Conservation (phyloP, 2,113 vertebrate species). For the Bos javanicus region DNA sequence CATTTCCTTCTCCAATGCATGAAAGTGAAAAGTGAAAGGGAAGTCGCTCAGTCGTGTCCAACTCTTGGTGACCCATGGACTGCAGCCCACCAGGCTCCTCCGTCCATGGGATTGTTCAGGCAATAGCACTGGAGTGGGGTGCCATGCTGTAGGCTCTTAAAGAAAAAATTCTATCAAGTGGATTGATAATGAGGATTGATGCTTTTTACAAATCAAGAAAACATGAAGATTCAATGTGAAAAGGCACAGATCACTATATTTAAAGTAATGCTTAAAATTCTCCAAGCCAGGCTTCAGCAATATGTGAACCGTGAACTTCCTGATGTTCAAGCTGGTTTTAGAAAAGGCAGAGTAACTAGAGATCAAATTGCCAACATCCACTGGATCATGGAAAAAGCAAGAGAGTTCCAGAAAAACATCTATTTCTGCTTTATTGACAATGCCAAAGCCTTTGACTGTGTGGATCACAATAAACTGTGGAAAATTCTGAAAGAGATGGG, state of each 20-base stretch:
- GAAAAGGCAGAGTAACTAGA: no score
- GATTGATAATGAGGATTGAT: not conserved
- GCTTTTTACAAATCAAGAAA: conserved; percentile 13
- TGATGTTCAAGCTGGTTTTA: no score
- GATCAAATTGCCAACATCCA: no score
- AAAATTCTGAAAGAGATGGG: no score
- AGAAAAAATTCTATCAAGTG: not conserved
- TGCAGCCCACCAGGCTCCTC: not conserved
- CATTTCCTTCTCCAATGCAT: not conserved
- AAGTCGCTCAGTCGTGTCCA: rapidly evolving
- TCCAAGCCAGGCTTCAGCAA: no score
- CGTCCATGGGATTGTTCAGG: not conserved
- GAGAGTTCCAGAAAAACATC: no score
- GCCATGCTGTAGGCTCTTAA: not conserved
- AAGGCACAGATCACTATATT: not conserved
- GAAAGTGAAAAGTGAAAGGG: not conserved
- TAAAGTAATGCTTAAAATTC: not conserved
- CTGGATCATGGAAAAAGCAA: no score
- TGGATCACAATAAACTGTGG: no score
- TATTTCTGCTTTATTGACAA: no score
- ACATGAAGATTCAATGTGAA: not conserved
- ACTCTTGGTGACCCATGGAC: not conserved
- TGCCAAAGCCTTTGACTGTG: no score
- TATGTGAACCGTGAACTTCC: no score
- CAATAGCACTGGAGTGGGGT: not conserved